Percentiles rank a stretch among this genome's conserved stretches.
Evolutionary conservation across 2,113 vertebrate genomes (phyloP).

Genomic region (Agapornis roseicollis): DNA sequence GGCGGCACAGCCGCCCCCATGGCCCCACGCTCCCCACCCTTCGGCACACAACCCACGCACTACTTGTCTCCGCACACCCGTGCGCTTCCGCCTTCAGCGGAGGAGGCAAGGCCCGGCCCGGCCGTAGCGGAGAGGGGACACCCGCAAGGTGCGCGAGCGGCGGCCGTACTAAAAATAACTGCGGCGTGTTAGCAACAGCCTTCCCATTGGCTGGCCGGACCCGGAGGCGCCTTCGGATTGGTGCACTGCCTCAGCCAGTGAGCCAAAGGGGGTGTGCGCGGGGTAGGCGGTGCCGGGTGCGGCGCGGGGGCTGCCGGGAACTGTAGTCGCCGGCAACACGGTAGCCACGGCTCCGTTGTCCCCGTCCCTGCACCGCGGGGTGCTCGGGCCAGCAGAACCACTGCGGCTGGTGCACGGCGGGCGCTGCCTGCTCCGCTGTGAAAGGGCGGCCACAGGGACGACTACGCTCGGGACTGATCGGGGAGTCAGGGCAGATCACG

Average conservation of each 20-base stretch:
- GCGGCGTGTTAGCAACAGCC: conserved; percentile 88
- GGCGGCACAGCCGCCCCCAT: rapidly evolving
- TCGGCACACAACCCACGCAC: not conserved
- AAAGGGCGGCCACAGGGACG: not conserved
- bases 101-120: not conserved
- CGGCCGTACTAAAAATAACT: conserved; percentile 89
- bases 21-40: not conserved
- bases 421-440: no score
- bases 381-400: not conserved
- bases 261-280: not conserved
- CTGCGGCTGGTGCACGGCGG: not conserved
- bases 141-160: not conserved
- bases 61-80: not conserved
- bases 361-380: rapidly evolving
- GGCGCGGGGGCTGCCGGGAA: conserved; percentile 70
- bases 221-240: conserved; percentile 60
- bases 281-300: rapidly evolving
- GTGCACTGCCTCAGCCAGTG: conserved; percentile 64
- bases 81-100: not conserved
- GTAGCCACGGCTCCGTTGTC: no score
- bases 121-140: conserved; percentile 51
- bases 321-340: conserved; percentile 77
- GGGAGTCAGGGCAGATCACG: not conserved
- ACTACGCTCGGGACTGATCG: no score
- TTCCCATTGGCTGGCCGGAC: conserved; percentile 76